Percentiles rank a stretch among this genome's conserved stretches.
Evolutionary conservation across 1,140 invertebrate genomes (phyloP).

Genomic region (Chionoecetes opilio): DNA sequence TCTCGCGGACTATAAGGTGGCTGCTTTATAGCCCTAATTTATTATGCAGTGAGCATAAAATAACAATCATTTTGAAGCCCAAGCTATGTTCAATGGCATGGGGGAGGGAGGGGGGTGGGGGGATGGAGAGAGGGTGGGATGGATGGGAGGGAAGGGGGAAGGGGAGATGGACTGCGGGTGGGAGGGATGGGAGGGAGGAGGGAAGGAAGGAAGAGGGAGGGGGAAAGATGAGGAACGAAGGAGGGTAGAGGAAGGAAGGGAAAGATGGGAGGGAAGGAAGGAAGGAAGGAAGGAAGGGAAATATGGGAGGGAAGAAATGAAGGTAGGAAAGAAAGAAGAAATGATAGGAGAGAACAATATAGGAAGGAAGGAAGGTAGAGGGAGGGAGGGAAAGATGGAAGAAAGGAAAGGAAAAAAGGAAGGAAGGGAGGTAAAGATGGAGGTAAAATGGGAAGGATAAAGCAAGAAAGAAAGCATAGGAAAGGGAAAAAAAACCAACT

Average conservation of each 20-base stretch:
- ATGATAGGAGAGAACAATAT: no score
- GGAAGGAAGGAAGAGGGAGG: neutral
- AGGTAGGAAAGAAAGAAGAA: no score
- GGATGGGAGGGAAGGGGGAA: neutral
- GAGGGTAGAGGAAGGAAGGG: neutral
- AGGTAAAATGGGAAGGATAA: no score
- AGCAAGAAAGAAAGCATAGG: no score
- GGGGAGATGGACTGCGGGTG: neutral
- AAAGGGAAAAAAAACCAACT: no score
- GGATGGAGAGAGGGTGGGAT: neutral
- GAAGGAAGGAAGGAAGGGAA: neutral
- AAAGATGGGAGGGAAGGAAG: neutral
- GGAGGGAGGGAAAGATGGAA: no score
- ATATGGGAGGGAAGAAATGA: no score
- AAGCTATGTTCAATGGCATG: constrained; percentile 25
- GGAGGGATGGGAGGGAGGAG: neutral
- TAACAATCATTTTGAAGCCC: constrained; percentile 64
- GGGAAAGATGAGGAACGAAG: neutral
- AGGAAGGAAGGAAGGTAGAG: no score
- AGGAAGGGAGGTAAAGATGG: no score
- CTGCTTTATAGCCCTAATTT: constrained; percentile 71
- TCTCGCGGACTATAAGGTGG: constrained; percentile 61
- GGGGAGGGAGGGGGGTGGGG: neutral
- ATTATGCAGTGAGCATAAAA: constrained; percentile 72
- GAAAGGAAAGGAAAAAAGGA: no score